Conservation (phyloP, 2,888 invertebrate genomes). For the Epirrhoe alternata region DNA sequence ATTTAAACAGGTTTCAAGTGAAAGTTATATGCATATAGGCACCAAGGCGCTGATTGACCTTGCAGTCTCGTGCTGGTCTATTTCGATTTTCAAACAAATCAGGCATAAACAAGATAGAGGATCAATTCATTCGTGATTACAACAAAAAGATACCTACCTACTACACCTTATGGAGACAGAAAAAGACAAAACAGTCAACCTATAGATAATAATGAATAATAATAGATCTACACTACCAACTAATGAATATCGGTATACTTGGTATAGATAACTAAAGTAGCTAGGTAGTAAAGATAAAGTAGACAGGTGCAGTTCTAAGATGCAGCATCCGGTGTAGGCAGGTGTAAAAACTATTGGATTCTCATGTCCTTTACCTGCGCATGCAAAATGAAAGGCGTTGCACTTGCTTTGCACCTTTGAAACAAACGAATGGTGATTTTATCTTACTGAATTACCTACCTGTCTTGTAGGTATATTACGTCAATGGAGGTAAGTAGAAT, state of each 20-base stretch:
- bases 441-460: conserved; percentile 23
- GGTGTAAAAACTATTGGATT: conserved; percentile 29
- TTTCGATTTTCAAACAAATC: conserved; percentile 28
- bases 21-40: conserved; percentile 53
- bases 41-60: conserved; percentile 52
- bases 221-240: no score
- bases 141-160: background rate
- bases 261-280: no score
- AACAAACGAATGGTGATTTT: conserved; percentile 29
- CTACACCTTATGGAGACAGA: no score
- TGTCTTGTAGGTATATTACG: background rate
- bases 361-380: conserved; percentile 29
- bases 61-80: conserved; percentile 46
- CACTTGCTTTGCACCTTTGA: conserved; percentile 8
- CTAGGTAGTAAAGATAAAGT: background rate
- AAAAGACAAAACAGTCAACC: no score
- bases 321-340: conserved; percentile 37
- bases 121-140: background rate
- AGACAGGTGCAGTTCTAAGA: conserved; percentile 35
- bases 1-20: conserved; percentile 50
- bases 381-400: conserved; percentile 34
- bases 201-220: no score
- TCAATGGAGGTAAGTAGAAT: background rate
- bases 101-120: conserved; percentile 14
- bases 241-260: no score